Base-by-base conservation (phyloP, 1,140 invertebrate genomes). In the Riptortus pedestris region DNA sequence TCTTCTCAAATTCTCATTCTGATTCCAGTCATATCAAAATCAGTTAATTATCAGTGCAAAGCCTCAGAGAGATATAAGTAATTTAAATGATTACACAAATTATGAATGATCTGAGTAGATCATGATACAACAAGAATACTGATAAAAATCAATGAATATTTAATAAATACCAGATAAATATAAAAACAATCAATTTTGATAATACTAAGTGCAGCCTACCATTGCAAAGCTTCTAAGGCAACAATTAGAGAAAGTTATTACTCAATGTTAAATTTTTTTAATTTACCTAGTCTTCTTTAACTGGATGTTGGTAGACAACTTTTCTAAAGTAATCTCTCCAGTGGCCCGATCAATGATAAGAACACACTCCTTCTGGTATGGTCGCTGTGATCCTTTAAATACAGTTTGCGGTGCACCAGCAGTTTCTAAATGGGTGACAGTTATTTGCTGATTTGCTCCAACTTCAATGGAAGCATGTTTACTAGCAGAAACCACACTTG, bases 281-380 rank as follows among this genome's bases (percentile, higher is more conserved):
- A 47, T 20, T 60, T 65, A 69, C 86, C 93, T 84, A 14, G 93
- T 96, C 75, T 96, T 96, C 75, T 97, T 97, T 2, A 97, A 85
- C 80, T 90, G 89, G 70, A 96, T 90, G 78, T 90, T 93, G 68
- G 86, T 86, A 43, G 85, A 85, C 52, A 98, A 79, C 76, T 88
- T 90, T 76, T 98, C 94, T 64, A 98, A 75, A 18, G 88, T 93
- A 68, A 96, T 88, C 77, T 93, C 90, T 58, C 93, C 93, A 2
- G 92, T 97, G 47, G 81, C 79, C 73, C 86, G 85, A 75, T 97
- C 92, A 67, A 95, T 91, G 60, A 98, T 93, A 11, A 97, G 80
- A 48, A 98, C 90, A 79, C 93, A 98, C 79, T 97, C 93, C 79
- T 93, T 91, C 59, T 85, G 81, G 74, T 91, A 91, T 45, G 91